Evolutionary conservation across 1,140 invertebrate genomes (phyloP), one percentile per base, ranked within the genome.

Genomic region (Hylyphantes graminicola): DNA sequence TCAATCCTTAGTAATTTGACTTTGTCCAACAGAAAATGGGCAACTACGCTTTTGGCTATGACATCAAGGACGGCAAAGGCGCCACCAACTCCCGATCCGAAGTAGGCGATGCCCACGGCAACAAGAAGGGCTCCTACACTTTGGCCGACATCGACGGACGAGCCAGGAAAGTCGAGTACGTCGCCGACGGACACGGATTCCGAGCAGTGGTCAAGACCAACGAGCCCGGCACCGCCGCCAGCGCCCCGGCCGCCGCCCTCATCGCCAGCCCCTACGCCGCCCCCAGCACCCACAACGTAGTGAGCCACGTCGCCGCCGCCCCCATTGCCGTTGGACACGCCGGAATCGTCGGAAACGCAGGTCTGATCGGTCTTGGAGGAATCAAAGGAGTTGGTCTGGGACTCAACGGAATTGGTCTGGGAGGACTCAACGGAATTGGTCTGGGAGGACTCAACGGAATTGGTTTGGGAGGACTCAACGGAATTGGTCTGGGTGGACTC

Each of bases 111-210:
- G 72, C 53, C 10, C 67, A 77, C 48, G 85, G 85, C 53, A 86
- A 86, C 81, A 85, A 86, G 68, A 78, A 76, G 64, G 86, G 86
- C 13, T 63, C 73, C 13, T 87, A 87, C 85, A 86, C 81, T 21
- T 50, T 87, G 0, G 57, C 53, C 9, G 86, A 87, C 53, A 76
- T 78, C 21, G 86, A 87, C 64, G 86, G 86, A 12, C 57, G 81
- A 21, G 64, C 61, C 77, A 64, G 86, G 54, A 54, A 61, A 50
- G 86, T 87, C 5, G 77, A 86, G 10, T 87, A 87, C 70, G 79
- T 86, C 19, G 86, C 86, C 17, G 86, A 87, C 48, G 76, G 76
- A 57, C 64, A 87, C 17, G 86, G 86, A 54, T 86, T 86, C 73
- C 17, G 79, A 6, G 85, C 81, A n/a, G 51, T 17, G 2, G 74